A percentile compares a stretch with the other conserved stretches of the same genome.
Conservation (phyloP, 2,113 vertebrate genomes). For the Stegostoma tigrinum region DNA sequence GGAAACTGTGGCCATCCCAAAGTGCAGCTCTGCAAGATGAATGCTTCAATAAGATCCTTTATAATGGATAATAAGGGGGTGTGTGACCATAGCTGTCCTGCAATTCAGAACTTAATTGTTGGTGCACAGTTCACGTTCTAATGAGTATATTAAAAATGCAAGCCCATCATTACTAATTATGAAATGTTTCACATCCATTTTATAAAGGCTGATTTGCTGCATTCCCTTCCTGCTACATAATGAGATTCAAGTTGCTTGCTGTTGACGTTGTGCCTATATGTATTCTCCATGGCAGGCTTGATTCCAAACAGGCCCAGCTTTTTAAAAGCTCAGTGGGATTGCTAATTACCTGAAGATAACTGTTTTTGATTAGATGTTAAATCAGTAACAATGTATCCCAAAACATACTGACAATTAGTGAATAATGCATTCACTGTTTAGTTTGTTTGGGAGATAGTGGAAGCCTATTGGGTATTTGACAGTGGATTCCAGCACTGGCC, state of each 20-base stretch:
- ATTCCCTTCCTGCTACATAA: not conserved
- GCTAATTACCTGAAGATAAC: not conserved
- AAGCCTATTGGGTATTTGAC: not conserved
- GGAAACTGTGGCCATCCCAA: not conserved
- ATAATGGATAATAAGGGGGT: not conserved
- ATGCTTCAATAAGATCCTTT: not conserved
- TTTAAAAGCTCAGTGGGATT: not conserved
- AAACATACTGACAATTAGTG: not conserved
- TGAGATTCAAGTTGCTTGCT: not conserved
- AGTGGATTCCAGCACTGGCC: not conserved
- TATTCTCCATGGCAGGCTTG: not conserved
- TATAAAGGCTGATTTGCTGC: not conserved
- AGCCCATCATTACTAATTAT: not conserved
- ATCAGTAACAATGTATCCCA: not conserved
- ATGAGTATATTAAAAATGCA: slow-evolving; percentile 22
- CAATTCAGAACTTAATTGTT: not conserved
- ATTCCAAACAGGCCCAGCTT: not conserved
- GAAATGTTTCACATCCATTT: slow-evolving; percentile 17
- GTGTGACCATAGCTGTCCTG: not conserved
- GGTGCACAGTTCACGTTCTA: not conserved
- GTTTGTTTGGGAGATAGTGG: not conserved
- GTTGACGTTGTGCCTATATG: not conserved
- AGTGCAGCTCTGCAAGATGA: not conserved
- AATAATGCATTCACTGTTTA: not conserved
- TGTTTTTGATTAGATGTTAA: not conserved